Base-by-base conservation (phyloP, 2,797 vertebrate genomes). In the Vireo griseus region DNA sequence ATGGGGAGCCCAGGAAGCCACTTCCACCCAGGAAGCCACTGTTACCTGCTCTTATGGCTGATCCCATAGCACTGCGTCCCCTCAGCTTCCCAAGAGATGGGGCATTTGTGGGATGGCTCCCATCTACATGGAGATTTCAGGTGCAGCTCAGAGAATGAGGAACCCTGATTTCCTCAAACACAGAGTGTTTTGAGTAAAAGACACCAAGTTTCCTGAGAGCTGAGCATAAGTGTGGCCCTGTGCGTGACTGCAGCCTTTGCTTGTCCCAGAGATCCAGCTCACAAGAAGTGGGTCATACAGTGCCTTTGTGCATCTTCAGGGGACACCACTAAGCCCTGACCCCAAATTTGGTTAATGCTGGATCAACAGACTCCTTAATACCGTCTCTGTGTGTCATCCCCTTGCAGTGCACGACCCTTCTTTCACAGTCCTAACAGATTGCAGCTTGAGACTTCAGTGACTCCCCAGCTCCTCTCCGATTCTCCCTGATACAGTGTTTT, bases 221-320 rank as follows among this genome's bases (percentile, higher is more conserved):
- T 65, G 28, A 67, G 16, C 0, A 0, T 13, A 20, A 73, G 14
- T 0, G 0, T 20, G 21, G 19, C 39, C 21, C 29, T 3, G 2
- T 42, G 26, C 1, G 3, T 62, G 37, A 44, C 37, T 94, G 52
- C 22, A 81, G 50, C 29, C 22, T 63, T 48, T 68, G 14, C 35
- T 50, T 12, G 2, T 59, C 44, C 16, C 33, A 65, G 33, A 0
- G 0, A 76, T 59, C 15, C 78, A 74, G 28, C 29, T 82, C 39
- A 35, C 13, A 6, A 65, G 48, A 75, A 74, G 5, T 35, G 39
- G 61, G 61, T 74, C 42, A 74, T 21, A 15, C 33, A 2, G 1
- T 13, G 25, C 26, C 63, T 57, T 33, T 57, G 57, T 39, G 61
- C 51, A 50, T 54, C 50, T 82, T 80, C 75, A 84, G 44, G n/a